Conservation (phyloP, 2,888 invertebrate species). For the Trachelus stipa region DNA sequence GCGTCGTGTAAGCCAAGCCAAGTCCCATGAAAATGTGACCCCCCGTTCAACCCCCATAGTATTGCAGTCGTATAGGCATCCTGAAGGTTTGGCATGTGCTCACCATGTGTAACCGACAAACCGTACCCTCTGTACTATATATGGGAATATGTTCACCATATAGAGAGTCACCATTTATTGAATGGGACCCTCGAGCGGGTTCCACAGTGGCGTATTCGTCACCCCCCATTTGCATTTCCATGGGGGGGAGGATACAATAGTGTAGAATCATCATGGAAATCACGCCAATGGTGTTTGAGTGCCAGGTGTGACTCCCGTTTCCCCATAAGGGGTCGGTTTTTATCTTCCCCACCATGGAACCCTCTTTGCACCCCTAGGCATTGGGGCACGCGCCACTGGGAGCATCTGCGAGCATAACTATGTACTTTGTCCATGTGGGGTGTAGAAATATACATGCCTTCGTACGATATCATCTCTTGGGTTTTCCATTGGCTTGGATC, state of each 20-base stretch:
- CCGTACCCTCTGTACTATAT: background rate
- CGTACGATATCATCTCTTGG: background rate
- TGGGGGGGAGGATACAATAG: constrained; percentile 1
- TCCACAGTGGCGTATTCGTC: constrained; percentile 4
- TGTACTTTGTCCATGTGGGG: background rate
- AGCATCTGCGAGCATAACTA: constrained; percentile 50
- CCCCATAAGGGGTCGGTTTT: constrained; percentile 32
- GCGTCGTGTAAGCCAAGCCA: background rate
- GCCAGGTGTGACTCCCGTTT: constrained; percentile 44
- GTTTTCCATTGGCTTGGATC: background rate
- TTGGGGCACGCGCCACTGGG: constrained; percentile 52
- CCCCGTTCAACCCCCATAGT: constrained; percentile 21
- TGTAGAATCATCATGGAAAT: constrained; percentile 31
- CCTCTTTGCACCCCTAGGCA: constrained; percentile 23
- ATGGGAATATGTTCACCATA: background rate
- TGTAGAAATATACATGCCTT: background rate
- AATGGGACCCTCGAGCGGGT: constrained; percentile 2
- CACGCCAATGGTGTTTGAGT: constrained; percentile 42
- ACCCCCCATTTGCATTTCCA: background rate
- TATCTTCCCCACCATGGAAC: constrained; percentile 26
- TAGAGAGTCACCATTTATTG: constrained; percentile 5
- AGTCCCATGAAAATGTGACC: constrained; percentile 44
- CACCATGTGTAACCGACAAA: constrained; percentile 41
- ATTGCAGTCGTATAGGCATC: background rate
- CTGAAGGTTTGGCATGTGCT: constrained; percentile 21